A percentile compares a stretch with the other conserved stretches of the same genome.
phyloP scores from a whole-genome alignment of 2,888 invertebrate species.

The Netelia fuscicornis region DNA sequence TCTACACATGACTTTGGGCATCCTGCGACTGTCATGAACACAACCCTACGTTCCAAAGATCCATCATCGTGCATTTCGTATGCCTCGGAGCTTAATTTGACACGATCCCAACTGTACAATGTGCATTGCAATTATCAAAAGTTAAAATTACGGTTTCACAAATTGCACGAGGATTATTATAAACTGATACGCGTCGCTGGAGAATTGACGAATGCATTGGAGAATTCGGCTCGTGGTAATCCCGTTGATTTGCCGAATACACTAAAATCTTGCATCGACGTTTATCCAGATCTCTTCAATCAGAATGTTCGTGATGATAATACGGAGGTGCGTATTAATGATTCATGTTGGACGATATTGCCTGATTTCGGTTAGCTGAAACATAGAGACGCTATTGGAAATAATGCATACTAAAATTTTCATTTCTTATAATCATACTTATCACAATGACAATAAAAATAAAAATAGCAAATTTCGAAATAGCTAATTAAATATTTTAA shows the following conservation, averaged over 20 bases:
- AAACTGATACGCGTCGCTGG: constrained; percentile 86
- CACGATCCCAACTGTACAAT: constrained; percentile 76
- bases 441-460: too few species aligned
- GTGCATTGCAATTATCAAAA: constrained; percentile 80
- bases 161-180: constrained; percentile 84
- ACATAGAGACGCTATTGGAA: background rate
- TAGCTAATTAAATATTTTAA: too few species aligned
- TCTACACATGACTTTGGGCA: constrained; percentile 69
- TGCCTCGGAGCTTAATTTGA: constrained; percentile 74
- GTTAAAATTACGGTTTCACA: constrained; percentile 82
- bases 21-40: constrained; percentile 67
- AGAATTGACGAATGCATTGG: constrained; percentile 87
- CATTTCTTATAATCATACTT: too few species aligned
- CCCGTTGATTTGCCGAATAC: constrained; percentile 85
- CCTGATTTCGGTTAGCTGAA: background rate
- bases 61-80: constrained; percentile 58
- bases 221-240: constrained; percentile 86
- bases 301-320: constrained; percentile 76
- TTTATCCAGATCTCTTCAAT: constrained; percentile 86
- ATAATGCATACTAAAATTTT: background rate
- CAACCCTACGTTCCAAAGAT: constrained; percentile 50
- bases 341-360: background rate
- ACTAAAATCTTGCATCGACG: constrained; percentile 84
- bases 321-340: constrained; percentile 40
- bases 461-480: too few species aligned